phyloP scores from a whole-genome alignment of 2,888 invertebrate genomes.

The Philhelius pedissequus region DNA sequence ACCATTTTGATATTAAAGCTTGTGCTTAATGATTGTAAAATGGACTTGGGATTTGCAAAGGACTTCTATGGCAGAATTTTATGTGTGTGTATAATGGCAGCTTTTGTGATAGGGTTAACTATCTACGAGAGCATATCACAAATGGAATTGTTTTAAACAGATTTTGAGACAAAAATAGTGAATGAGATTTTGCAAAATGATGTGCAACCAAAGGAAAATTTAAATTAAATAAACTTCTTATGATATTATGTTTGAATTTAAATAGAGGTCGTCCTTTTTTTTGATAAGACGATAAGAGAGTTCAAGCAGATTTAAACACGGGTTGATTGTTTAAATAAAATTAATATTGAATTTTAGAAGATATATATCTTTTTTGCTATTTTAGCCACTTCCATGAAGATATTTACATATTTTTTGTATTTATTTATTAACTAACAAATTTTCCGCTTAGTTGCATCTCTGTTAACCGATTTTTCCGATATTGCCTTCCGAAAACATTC shows the following conservation, averaged over 20 bases:
- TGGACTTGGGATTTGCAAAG: slow-evolving; percentile 52
- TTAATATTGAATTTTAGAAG: too few relatives aligned
- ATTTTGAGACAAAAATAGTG: not conserved
- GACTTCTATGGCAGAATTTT: slow-evolving; percentile 30
- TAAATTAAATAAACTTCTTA: slow-evolving; percentile 23
- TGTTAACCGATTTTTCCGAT: too few relatives aligned
- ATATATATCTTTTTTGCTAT: too few relatives aligned
- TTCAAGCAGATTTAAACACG: too few relatives aligned
- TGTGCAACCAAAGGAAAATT: slow-evolving; percentile 10
- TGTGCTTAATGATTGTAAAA: slow-evolving; percentile 49
- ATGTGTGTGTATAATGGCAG: not conserved
- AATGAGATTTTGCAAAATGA: slow-evolving; percentile 10
- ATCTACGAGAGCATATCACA: not conserved
- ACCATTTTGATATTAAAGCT: slow-evolving; percentile 14
- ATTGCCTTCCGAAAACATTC: too few relatives aligned
- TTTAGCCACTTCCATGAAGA: too few relatives aligned
- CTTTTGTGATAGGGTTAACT: not conserved
- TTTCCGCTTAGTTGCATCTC: too few relatives aligned
- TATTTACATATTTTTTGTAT: too few relatives aligned
- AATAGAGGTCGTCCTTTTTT: too few relatives aligned
- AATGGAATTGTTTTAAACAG: slow-evolving; percentile 9
- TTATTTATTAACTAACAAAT: too few relatives aligned
- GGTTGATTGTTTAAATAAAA: too few relatives aligned
- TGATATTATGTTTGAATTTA: not conserved
- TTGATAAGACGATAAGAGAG: too few relatives aligned